Percentiles rank a stretch among this genome's conserved stretches.
These are phyloP conservation scores for Tiliacea aurago DNA, from an alignment of 2,888 invertebrate genomes.

Conservation along the genomic window DNA sequence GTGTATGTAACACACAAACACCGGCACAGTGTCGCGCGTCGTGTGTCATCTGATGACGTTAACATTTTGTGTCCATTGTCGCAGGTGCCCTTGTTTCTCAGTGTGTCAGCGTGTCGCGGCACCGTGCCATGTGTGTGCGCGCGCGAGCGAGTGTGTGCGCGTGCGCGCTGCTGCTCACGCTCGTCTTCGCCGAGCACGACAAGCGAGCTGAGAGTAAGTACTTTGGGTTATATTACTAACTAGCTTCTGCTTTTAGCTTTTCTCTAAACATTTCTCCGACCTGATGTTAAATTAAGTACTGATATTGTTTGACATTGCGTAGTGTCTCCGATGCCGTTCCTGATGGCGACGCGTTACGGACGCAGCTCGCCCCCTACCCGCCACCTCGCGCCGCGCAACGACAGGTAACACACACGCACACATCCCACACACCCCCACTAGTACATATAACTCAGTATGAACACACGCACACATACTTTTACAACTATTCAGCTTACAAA, in stretches of 20 bases:
- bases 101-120: slow-evolving; percentile 3
- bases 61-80: not conserved
- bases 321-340: slow-evolving; percentile 84
- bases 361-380: slow-evolving; percentile 78
- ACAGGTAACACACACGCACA: slow-evolving; percentile 73
- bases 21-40: not conserved
- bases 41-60: not conserved
- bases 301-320: slow-evolving; percentile 4
- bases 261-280: not conserved
- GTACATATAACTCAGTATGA: not conserved
- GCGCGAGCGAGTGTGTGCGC: slow-evolving; percentile 44
- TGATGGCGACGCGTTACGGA: slow-evolving; percentile 84
- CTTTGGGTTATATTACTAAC: not conserved
- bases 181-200: slow-evolving; percentile 63
- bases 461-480: not conserved
- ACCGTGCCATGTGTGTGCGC: slow-evolving; percentile 50
- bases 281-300: not conserved
- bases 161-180: slow-evolving; percentile 67
- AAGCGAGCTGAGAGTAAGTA: slow-evolving; percentile 77
- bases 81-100: slow-evolving; percentile 13
- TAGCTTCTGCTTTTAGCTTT: not conserved
- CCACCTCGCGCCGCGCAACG: slow-evolving; percentile 77
- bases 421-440: slow-evolving; percentile 3
- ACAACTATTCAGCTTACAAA: not conserved
- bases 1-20: not conserved